A percentile compares a stretch with the other conserved stretches of the same genome.
Conservation (phyloP, 1,140 invertebrate genomes). For the Bicyclus anynana region DNA sequence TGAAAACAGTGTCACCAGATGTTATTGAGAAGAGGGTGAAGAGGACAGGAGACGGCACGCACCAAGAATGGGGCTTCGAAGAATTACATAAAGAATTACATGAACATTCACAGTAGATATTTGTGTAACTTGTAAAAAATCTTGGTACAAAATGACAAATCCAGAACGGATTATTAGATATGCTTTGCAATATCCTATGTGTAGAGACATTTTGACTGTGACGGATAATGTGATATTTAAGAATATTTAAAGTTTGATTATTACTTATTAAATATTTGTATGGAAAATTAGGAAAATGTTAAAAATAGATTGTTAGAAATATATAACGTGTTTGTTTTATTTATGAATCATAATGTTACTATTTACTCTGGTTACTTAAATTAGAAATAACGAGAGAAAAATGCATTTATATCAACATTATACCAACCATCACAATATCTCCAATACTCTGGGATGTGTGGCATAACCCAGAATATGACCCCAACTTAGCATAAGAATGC, state of each 20-base stretch:
- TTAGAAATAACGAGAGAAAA: too few relatives aligned
- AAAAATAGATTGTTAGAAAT: neutral
- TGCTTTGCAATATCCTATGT: neutral
- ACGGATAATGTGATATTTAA: conserved; percentile 33
- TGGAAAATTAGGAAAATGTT: conserved; percentile 9
- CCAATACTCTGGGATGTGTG: too few relatives aligned
- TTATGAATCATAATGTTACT: too few relatives aligned
- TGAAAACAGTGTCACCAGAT: conserved; percentile 78
- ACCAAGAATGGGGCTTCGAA: conserved; percentile 45
- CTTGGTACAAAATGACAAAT: neutral
- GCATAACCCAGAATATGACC: too few relatives aligned
- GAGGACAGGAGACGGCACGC: conserved; percentile 82
- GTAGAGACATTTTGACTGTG: conserved; percentile 8
- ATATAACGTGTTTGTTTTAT: neutral
- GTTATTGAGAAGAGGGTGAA: conserved; percentile 74
- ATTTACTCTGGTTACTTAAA: too few relatives aligned
- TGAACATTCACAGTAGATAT: conserved; percentile 26
- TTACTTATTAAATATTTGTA: conserved; percentile 14
- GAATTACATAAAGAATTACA: conserved; percentile 66
- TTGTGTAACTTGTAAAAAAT: conserved; percentile 20
- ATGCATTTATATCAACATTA: too few relatives aligned
- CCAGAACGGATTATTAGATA: neutral
- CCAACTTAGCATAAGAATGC: too few relatives aligned
- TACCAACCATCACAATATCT: too few relatives aligned
- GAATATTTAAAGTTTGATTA: conserved; percentile 12